Conservation (phyloP, 2,113 vertebrate species). For the Puffinus mauretanicus region DNA sequence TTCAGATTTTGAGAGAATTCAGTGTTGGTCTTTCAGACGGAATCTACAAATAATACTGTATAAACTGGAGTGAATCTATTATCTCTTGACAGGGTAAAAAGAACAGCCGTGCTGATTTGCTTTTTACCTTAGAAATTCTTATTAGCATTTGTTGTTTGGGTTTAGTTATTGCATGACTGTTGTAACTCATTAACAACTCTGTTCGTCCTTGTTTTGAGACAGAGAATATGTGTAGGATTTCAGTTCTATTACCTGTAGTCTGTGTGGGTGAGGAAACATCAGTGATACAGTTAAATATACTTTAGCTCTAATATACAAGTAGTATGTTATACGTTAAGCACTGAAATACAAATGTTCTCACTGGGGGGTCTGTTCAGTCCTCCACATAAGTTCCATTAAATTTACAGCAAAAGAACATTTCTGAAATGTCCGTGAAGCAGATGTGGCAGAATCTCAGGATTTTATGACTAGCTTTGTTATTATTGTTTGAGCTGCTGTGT, state of each 20-base stretch:
- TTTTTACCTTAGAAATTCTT: background rate
- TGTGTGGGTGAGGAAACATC: background rate
- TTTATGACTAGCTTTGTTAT: background rate
- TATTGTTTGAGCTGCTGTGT: constrained; percentile 30
- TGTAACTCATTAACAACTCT: background rate
- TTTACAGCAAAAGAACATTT: background rate
- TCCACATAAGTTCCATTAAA: background rate
- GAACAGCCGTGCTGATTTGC: background rate
- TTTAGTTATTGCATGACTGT: background rate
- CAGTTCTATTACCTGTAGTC: background rate
- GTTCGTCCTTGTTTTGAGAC: background rate
- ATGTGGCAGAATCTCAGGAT: background rate
- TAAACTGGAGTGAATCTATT: background rate
- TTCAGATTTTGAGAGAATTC: background rate
- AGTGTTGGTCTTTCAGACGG: background rate
- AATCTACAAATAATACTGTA: background rate
- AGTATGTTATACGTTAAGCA: background rate
- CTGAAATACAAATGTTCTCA: background rate
- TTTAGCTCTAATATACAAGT: background rate
- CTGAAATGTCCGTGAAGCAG: background rate
- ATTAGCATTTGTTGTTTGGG: background rate
- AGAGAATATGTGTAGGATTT: background rate
- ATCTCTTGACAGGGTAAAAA: background rate
- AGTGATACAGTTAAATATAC: background rate
- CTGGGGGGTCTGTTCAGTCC: background rate